Evolutionary conservation across 2,888 invertebrate genomes (phyloP).

Genomic region (Cybosia mesomella): DNA sequence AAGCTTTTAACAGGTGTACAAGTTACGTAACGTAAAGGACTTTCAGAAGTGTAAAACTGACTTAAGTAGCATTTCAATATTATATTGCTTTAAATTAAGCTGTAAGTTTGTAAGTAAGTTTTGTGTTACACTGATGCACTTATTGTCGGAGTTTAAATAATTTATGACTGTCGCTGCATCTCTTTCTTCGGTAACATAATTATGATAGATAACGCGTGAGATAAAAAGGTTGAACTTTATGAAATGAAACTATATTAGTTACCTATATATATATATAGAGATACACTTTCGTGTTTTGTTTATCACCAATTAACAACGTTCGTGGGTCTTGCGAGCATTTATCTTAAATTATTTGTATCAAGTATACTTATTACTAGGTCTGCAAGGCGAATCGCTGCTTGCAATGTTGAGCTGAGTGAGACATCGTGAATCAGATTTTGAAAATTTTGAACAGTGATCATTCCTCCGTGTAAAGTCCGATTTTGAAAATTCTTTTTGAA

Average conservation of each 20-base stretch:
- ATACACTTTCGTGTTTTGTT: not conserved
- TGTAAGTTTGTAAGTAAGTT: constrained; percentile 6
- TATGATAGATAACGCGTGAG: constrained; percentile 16
- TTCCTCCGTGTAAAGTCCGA: no score
- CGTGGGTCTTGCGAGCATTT: not conserved
- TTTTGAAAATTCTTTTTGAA: no score
- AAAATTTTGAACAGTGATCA: no score
- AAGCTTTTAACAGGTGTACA: constrained; percentile 1
- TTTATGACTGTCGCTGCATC: constrained; percentile 16
- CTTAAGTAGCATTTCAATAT: constrained; percentile 14
- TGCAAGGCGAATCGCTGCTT: no score
- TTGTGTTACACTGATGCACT: constrained; percentile 10
- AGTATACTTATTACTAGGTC: no score
- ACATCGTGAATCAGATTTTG: no score
- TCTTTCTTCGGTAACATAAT: constrained; percentile 18
- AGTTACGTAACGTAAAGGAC: constrained; percentile 5
- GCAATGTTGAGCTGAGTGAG: no score
- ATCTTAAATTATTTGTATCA: not conserved
- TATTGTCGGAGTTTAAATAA: constrained; percentile 8
- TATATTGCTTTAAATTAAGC: constrained; percentile 10
- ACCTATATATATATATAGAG: no score
- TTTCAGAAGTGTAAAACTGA: constrained; percentile 8
- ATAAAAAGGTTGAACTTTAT: not conserved
- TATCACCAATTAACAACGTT: not conserved
- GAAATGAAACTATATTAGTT: not conserved